A percentile compares a stretch with the other conserved stretches of the same genome.
Conservation (phyloP, 2,113 vertebrate species). For the Siphamia tubifer region DNA sequence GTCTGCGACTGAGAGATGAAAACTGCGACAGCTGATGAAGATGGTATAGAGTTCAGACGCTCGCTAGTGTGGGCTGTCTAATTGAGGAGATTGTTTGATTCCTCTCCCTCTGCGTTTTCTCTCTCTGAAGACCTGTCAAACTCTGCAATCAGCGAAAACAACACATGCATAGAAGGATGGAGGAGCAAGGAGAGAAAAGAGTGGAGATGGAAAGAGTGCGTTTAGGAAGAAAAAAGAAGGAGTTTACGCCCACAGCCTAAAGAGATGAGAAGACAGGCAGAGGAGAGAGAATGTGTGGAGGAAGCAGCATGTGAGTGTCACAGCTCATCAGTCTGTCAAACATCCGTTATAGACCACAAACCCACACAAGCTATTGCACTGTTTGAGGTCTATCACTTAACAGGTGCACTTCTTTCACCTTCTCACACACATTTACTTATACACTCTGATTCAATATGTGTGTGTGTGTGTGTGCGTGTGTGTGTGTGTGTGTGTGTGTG, state of each 20-base stretch:
- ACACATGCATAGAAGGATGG: constrained; percentile 32
- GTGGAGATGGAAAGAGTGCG: constrained; percentile 50
- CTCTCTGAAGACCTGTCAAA: constrained; percentile 69
- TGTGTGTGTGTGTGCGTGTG: constrained; percentile 7
- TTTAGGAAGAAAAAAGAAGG: constrained; percentile 53
- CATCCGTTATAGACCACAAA: constrained; percentile 73
- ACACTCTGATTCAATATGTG: background rate
- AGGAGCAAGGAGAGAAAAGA: constrained; percentile 16
- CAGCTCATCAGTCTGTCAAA: constrained; percentile 63
- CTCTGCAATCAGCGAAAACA: constrained; percentile 50
- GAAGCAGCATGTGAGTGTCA: constrained; percentile 46
- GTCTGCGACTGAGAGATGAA: constrained; percentile 61
- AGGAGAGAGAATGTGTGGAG: constrained; percentile 52
- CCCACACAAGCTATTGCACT: constrained; percentile 57
- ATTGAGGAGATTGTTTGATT: constrained; percentile 75
- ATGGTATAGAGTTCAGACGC: constrained; percentile 60
- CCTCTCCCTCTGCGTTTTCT: constrained; percentile 44
- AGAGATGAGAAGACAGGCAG: constrained; percentile 65
- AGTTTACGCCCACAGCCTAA: constrained; percentile 58
- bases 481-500: constrained; percentile 17
- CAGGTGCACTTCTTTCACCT: constrained; percentile 53
- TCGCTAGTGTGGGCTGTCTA: constrained; percentile 66
- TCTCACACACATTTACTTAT: constrained; percentile 15
- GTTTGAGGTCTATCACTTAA: constrained; percentile 48
- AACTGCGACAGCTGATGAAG: constrained; percentile 67